Evolutionary conservation across 2,113 vertebrate species (phyloP), one percentile per base, ranked within the genome.

Genomic region (Columba livia): DNA sequence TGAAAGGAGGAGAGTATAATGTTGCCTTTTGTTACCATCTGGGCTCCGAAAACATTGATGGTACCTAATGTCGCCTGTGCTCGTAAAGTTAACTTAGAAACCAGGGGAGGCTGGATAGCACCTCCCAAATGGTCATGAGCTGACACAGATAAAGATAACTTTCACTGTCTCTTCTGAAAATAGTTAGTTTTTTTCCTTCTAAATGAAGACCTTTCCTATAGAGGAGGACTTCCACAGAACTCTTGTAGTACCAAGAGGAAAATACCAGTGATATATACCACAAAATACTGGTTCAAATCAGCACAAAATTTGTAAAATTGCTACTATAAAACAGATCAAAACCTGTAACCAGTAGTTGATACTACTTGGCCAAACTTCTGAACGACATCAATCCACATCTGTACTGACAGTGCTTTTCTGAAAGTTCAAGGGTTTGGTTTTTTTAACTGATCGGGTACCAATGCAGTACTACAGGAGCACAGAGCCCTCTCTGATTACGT

Each of bases 1-100:
- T 90, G 40, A 90, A 87, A 80, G 82, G 54, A 82, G 66, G 44
- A 74, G 29, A 84, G 19, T 24, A 69, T 86, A 88, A 57, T 32
- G 31, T 86, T 92, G 24, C n/a, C 40, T 84, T 95, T 93, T 92
- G 42, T 93, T 91, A 79, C 28, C 24, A 50, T 75, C 25, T 80
- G 77, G 42, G 34, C 34, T 90, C 53, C 84, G 47, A 86, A 93
- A 84, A 60, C 1, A 3, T 62, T 47, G 32, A 19, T 75, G n/a
- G 40, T 64, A 88, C 54, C 47, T 48, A 57, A 73, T 44, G 77
- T 84, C 2, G 2, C 32, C 32, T 36, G 20, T 80, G n/a, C 53
- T 80, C 61, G n/a, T 31, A 50, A 94, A 65, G 6, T 53, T 73
- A 70, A 57, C 47, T 71, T 34, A 64, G 47, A 88, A 83, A 31